Base-by-base conservation (phyloP, 2,797 vertebrate genomes). In the Chaunax sp. region DNA sequence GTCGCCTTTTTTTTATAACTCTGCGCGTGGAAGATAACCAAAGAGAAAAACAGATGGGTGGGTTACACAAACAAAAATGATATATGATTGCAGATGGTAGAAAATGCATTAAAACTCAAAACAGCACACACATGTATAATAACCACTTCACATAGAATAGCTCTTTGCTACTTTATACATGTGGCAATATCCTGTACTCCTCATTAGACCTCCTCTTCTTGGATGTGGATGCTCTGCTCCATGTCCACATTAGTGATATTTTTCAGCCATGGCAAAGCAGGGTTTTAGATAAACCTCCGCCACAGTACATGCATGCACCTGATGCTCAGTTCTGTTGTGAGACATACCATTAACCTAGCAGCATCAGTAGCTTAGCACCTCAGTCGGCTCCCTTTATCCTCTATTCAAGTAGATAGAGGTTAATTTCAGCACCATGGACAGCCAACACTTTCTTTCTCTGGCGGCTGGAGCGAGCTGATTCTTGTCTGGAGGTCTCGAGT, bases 351-450 rank as follows among this genome's bases (percentile, higher is more conserved):
- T 88, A 70, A 69, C 80, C 63, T 57, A 14, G 69, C 78, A 78
- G 84, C 80, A 1, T 80, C 43, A 58, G 71, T 76, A 67, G 78
- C 69, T 89, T 80, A 66, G 85, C 70, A 86, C 83, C 78, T 54
- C 2, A 72, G 71, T 72, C 65, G 86, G 71, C 72, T 81, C 53
- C 53, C 63, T 87, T 76, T 69, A 79, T 82, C 71, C 67, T 54
- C 63, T 41, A 61, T 81, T 79, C 75, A 72, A 68, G 64, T 66
- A 88, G 83, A 89, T 79, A 47, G 74, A 23, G 50, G 59, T 78
- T 75, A 86, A 85, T 92, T 91, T 91, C 85, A 92, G 88, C 74
- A 89, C 87, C 83, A 37, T 67, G 83, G 87, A 87, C 86, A 89
- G 83, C 83, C 87, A 89, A 49, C 72, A 72, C 82, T 80, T 84